Percentiles rank a stretch among this genome's conserved stretches.
These are phyloP conservation scores for Griposia aprilina DNA, from an alignment of 2,888 invertebrate species.

Conservation along the genomic window DNA sequence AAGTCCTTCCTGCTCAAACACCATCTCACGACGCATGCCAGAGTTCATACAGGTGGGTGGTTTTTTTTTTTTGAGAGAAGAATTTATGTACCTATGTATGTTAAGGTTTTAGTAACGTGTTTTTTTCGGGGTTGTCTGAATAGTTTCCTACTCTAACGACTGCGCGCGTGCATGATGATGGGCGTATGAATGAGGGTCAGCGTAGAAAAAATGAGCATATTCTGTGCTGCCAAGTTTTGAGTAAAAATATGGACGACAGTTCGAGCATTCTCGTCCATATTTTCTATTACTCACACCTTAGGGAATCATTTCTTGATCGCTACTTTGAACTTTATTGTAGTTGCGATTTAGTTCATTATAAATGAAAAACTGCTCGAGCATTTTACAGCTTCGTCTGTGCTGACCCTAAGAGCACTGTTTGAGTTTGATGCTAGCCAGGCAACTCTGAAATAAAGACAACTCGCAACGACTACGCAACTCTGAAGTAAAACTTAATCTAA, in stretches of 20 bases:
- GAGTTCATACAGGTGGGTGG: conserved; percentile 93
- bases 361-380: neutral
- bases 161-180: neutral
- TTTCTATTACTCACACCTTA: too few relatives aligned
- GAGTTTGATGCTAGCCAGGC: neutral
- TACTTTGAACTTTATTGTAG: neutral
- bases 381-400: neutral
- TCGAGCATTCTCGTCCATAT: too few relatives aligned
- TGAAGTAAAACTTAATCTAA: too few relatives aligned
- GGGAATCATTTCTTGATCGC: neutral
- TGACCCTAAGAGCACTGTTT: neutral
- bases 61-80: neutral
- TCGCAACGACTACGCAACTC: too few relatives aligned
- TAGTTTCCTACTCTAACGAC: too few relatives aligned
- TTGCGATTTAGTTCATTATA: neutral
- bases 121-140: neutral
- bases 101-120: neutral
- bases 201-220: neutral
- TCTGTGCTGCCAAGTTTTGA: neutral
- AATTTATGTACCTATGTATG: neutral
- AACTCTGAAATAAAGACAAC: neutral
- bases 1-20: conserved; percentile 96
- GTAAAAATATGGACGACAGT: neutral
- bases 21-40: conserved; percentile 95
- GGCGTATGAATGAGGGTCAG: neutral